Base-by-base conservation (phyloP, 2,797 vertebrate species). In the Sphenopsis melanotis region DNA sequence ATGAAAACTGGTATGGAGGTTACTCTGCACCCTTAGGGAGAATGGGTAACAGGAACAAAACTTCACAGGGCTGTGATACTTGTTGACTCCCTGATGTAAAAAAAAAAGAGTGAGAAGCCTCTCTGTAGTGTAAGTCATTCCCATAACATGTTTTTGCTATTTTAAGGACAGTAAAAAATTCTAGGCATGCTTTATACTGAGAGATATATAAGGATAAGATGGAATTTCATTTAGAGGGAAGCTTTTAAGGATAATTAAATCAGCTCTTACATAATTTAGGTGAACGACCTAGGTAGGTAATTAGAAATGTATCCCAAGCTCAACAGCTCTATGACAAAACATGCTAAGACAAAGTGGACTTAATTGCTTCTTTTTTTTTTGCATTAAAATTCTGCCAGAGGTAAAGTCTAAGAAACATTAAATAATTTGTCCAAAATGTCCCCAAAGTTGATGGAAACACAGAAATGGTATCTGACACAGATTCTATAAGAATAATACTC, bases 171-270 rank as follows among this genome's bases (percentile, higher is more conserved):
- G 36, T 10, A 83, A 85, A 63, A 84, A 75, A 34, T 29, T 83
- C 61, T 86, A 64, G 27, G 23, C 15, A 15, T 78, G 59, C 14
- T 63, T 92, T 72, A 65, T 52, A 61, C 11, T 24, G 55, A 68
- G 12, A 85, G 11, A 55, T 75, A 75, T 39, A 83, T 59, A 78
- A 71, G 36, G 21, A 53, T 56, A 59, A 69, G 59, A 8, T 81
- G 41, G 75, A 90, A 87, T 85, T 94, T 87, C 69, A 81, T 92
- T 65, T 41, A 71, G 60, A 89, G 44, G 57, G 19, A 87, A 75
- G 61, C 55, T 95, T 96, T 95, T 91, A 91, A 47, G 57, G 61
- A 75, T 89, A 80, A 94, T 94, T 94, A 94, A 89, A 93, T 94
- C 36, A 93, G 11, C 26, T 93, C 39, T 83, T 78, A 81, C 29